Evolutionary conservation across 2,113 vertebrate species (phyloP).

Genomic region (Cacatua alba): DNA sequence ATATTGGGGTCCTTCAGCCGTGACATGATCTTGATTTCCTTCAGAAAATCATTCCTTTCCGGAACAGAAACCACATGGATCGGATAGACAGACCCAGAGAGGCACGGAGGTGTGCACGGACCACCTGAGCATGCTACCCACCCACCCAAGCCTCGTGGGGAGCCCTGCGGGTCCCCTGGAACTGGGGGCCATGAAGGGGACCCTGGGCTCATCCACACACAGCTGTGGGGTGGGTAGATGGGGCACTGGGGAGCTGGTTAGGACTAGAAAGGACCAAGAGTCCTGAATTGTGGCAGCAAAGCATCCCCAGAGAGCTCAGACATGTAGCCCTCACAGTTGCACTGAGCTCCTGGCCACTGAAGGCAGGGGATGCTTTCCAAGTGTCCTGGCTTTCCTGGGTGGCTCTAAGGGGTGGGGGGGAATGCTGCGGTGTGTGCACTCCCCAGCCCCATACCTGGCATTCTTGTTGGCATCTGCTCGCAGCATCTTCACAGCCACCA

Average conservation of each 20-base stretch:
- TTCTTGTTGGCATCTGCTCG: conserved; percentile 96
- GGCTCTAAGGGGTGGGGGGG: fast-evolving
- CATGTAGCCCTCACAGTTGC: neutral
- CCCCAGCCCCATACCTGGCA: conserved; percentile 82
- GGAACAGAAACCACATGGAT: conserved; percentile 40
- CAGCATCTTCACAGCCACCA: conserved; percentile 96
- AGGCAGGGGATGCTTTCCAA: neutral
- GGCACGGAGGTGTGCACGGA: neutral
- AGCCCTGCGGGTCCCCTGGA: neutral
- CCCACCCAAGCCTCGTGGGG: fast-evolving
- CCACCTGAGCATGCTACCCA: fast-evolving
- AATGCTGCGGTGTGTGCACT: fast-evolving
- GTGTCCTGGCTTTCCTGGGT: neutral
- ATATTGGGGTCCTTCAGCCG: conserved; percentile 96
- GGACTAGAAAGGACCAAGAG: neutral
- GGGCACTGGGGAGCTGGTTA: neutral
- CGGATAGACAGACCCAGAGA: neutral
- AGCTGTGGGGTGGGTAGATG: neutral
- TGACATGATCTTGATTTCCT: conserved; percentile 98
- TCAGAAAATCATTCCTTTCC: conserved; percentile 95
- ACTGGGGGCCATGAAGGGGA: neutral
- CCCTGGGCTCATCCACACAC: fast-evolving
- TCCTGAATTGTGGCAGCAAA: neutral
- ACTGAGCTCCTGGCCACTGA: fast-evolving
- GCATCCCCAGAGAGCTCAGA: neutral